phyloP scores from a whole-genome alignment of 2,888 invertebrate genomes.

The Epinotia ramella region DNA sequence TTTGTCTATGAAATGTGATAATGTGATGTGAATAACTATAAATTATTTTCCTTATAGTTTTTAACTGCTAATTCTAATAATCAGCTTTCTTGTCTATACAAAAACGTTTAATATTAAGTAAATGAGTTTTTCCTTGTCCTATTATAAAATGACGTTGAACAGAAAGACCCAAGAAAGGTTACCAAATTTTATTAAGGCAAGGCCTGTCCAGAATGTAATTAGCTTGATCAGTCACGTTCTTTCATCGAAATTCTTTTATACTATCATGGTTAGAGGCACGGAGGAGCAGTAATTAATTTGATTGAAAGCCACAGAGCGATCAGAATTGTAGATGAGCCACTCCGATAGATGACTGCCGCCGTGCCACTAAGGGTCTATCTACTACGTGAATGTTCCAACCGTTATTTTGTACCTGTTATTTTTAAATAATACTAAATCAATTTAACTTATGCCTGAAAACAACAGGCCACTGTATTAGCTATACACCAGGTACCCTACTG shows the following conservation, averaged over 20 bases:
- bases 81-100: neutral
- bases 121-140: constrained; percentile 28
- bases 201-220: constrained; percentile 47
- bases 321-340: constrained; percentile 69
- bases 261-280: constrained; percentile 61
- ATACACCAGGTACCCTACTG: neutral
- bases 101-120: constrained; percentile 13
- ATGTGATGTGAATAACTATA: too few species aligned
- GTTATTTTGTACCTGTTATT: constrained; percentile 10
- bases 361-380: constrained; percentile 35
- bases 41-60: too few species aligned
- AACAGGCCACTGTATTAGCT: neutral
- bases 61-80: neutral
- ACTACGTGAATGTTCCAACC: constrained; percentile 21
- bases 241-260: constrained; percentile 62
- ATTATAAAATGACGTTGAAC: constrained; percentile 35
- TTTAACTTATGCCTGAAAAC: neutral
- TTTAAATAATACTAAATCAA: neutral
- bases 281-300: constrained; percentile 73
- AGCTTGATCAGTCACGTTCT: constrained; percentile 55
- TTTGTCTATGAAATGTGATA: neutral
- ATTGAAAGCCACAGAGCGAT: constrained; percentile 73
- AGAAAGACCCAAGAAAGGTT: constrained; percentile 33
- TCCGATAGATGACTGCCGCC: constrained; percentile 52
- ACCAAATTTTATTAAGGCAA: constrained; percentile 43